Percentiles rank a stretch among this genome's conserved stretches.
These are phyloP conservation scores for Drosophila novamexicana DNA, from an alignment of 1,140 invertebrate species.

Conservation along the genomic window DNA sequence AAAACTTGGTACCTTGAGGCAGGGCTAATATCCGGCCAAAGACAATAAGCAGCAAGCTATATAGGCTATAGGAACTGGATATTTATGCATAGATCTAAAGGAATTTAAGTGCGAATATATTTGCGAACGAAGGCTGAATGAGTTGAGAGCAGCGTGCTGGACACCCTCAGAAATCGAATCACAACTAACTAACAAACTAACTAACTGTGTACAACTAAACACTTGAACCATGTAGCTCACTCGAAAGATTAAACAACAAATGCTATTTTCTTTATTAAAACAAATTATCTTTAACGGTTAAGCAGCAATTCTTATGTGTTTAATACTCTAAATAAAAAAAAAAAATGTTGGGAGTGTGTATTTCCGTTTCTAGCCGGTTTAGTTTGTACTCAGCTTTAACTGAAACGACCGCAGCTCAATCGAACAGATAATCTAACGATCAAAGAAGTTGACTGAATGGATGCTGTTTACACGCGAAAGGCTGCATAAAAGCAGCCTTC, in stretches of 20 bases:
- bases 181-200: constrained; percentile 12
- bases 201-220: constrained; percentile 7
- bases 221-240: constrained; percentile 23
- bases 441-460: constrained; percentile 46
- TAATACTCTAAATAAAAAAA: neutral
- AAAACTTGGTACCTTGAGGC: constrained; percentile 24
- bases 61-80: constrained; percentile 27
- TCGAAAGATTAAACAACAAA: constrained; percentile 14
- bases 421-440: constrained; percentile 61
- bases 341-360: constrained; percentile 28
- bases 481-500: constrained; percentile 64
- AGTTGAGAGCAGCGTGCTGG: constrained; percentile 58
- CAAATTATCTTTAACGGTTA: constrained; percentile 26
- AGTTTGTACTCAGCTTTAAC: constrained; percentile 43
- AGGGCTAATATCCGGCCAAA: neutral
- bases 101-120: constrained; percentile 53
- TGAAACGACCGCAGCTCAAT: constrained; percentile 45
- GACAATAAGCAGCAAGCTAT: constrained; percentile 48
- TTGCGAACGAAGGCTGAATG: constrained; percentile 15
- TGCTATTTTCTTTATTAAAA: constrained; percentile 40
- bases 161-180: constrained; percentile 54
- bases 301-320: constrained; percentile 7
- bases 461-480: constrained; percentile 60
- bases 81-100: constrained; percentile 14
- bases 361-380: constrained; percentile 69